A percentile compares a stretch with the other conserved stretches of the same genome.
These are phyloP conservation scores for Lineus longissimus DNA, from an alignment of 1,140 invertebrate species.

Conservation along the genomic window DNA sequence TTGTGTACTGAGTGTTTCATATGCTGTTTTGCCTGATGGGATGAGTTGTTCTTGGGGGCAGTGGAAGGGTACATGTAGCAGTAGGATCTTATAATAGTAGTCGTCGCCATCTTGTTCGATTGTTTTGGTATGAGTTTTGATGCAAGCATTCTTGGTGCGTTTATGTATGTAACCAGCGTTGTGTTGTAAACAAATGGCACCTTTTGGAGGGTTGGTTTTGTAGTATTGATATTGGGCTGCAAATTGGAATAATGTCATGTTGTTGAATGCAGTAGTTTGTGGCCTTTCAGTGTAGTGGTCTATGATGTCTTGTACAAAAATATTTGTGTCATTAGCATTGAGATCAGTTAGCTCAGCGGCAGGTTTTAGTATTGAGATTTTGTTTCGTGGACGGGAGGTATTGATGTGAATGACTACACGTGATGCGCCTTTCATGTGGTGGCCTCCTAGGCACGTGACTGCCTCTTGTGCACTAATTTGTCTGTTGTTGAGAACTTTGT, in stretches of 20 bases:
- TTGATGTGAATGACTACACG: constrained; percentile 21
- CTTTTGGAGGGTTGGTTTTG: neutral
- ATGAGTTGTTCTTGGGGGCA: neutral
- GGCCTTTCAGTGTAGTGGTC: neutral
- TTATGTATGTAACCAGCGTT: constrained; percentile 14
- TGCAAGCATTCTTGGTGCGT: constrained; percentile 8
- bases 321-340: neutral
- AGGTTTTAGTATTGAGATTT: constrained; percentile 15
- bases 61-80: constrained; percentile 17
- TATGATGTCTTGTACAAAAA: neutral
- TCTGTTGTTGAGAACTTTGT: constrained; percentile 15
- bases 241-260: constrained; percentile 15
- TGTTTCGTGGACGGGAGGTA: constrained; percentile 15
- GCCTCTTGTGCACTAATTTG: constrained; percentile 23
- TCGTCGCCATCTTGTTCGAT: constrained; percentile 21
- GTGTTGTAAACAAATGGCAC: neutral
- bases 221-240: constrained; percentile 16
- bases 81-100: constrained; percentile 24
- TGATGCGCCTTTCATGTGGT: constrained; percentile 15
- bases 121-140: constrained; percentile 20
- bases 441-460: constrained; percentile 12
- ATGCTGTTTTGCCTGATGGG: neutral
- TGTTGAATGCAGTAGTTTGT: constrained; percentile 5
- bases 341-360: neutral
- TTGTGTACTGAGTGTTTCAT: neutral